These are phyloP conservation scores for Verasper variegatus DNA, from an alignment of 2,113 vertebrate genomes.

Conservation along the genomic window DNA sequence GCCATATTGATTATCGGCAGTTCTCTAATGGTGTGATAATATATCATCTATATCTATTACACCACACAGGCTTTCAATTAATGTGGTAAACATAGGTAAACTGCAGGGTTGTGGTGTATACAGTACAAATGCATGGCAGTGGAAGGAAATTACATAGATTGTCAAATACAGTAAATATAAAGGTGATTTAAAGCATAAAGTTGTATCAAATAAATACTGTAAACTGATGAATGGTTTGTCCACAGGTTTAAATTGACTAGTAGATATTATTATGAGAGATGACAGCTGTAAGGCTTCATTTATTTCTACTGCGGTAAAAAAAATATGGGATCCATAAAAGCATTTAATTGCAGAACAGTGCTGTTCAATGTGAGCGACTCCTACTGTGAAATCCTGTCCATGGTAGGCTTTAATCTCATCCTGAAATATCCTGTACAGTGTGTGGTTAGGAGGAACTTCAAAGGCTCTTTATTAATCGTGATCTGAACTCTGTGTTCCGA, in stretches of 20 bases:
- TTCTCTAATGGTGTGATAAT: neutral
- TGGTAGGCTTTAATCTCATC: conserved; percentile 20
- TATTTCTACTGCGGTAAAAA: neutral
- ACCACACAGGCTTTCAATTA: neutral
- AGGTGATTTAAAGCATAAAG: neutral
- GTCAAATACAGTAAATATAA: too few species aligned
- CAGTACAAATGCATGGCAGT: too few species aligned
- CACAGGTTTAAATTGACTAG: neutral
- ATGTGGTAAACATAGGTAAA: neutral
- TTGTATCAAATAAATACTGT: neutral
- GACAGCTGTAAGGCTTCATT: neutral
- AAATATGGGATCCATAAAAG: neutral
- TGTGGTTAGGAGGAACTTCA: conserved; percentile 58
- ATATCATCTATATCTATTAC: neutral
- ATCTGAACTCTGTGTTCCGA: conserved; percentile 14
- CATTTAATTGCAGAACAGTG: neutral
- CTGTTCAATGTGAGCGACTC: neutral
- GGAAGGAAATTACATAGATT: too few species aligned
- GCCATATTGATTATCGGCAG: neutral
- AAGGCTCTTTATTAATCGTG: conserved; percentile 59
- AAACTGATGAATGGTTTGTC: neutral
- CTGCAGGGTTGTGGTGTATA: too few species aligned
- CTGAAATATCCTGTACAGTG: conserved; percentile 16
- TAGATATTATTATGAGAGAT: neutral
- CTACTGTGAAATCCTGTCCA: conserved; percentile 10